A percentile compares a stretch with the other conserved stretches of the same genome.
Conservation (phyloP, 1,140 invertebrate species). For the Homalodisca vitripennis region DNA sequence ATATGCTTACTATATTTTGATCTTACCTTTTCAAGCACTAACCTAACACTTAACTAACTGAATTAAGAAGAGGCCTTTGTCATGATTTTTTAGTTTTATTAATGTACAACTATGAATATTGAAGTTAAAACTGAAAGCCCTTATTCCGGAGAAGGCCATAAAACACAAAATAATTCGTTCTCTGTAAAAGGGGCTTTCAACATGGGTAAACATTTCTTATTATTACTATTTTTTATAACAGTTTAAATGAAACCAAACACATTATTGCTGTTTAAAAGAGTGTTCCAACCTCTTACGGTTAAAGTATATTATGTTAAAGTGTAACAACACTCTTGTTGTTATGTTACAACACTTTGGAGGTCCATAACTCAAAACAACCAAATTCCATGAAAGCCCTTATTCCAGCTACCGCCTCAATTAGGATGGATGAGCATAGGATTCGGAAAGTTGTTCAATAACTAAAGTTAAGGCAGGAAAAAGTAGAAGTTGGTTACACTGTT, state of each 20-base stretch:
- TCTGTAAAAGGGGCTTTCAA: no score
- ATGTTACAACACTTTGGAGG: no score
- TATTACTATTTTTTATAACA: not conserved
- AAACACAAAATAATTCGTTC: not conserved
- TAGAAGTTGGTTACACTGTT: no score
- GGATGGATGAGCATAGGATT: no score
- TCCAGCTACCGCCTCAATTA: no score
- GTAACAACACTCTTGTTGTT: no score
- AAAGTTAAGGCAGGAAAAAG: no score
- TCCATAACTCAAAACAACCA: no score
- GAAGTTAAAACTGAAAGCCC: constrained; percentile 8
- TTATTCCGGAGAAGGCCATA: constrained; percentile 1
- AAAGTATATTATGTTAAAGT: no score
- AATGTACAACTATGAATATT: not conserved
- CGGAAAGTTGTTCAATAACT: no score
- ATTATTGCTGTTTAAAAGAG: not conserved
- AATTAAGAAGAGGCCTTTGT: not conserved
- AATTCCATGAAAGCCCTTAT: no score
- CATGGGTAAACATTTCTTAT: constrained; percentile 9
- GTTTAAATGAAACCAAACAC: constrained; percentile 1
- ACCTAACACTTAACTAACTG: not conserved
- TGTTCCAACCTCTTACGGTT: not conserved
- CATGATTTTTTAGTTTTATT: not conserved
- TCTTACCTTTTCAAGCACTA: not conserved
- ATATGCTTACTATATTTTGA: not conserved